Evolutionary conservation across 2,113 vertebrate genomes (phyloP), one percentile per base, ranked within the genome.

Genomic region (Cryptomyrus ogoouensis): DNA sequence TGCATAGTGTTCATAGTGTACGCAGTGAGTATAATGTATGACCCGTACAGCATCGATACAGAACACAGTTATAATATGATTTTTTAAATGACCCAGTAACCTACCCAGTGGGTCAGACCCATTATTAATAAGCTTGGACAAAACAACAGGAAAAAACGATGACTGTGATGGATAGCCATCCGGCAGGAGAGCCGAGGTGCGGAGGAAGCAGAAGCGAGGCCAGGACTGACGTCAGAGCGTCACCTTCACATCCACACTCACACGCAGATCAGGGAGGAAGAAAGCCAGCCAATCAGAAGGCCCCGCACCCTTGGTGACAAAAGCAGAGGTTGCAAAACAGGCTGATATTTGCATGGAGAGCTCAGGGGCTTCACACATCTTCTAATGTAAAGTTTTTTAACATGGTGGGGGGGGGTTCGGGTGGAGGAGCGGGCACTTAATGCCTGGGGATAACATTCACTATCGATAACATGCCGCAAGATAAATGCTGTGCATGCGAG

Each of bases 401-500:
- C 6, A 15, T 19, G 10, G 15, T 0, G 3, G 27, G 27, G 47
- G 4, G 77, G 12, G 5, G 19, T 21, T 85, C 56, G 0, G 3
- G 50, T 83, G 87, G 88, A 90, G 91, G 91, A 88, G 87, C 87
- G 90, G 58, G 89, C 92, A 86, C 90, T 91, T 91, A 93, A 91
- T 92, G 90, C 53, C 74, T 89, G 92, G 91, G 92, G 92, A 91
- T 92, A 91, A 92, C 89, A 56, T 94, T 94, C 92, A 92, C 89
- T 90, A 94, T 94, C 92, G 91, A 94, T 91, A 91, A 93, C 91
- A 91, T 49, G 84, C 86, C 1, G 1, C 17, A 92, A 94, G 93
- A 95, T 92, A 91, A 91, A 95, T 93, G 93, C 80, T 77, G 90
- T 90, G 90, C 93, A 92, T 93, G 92, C 90, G 92, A 89, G 90